These are phyloP conservation scores for Aquatica leii DNA, from an alignment of 2,888 invertebrate genomes.

Conservation along the genomic window DNA sequence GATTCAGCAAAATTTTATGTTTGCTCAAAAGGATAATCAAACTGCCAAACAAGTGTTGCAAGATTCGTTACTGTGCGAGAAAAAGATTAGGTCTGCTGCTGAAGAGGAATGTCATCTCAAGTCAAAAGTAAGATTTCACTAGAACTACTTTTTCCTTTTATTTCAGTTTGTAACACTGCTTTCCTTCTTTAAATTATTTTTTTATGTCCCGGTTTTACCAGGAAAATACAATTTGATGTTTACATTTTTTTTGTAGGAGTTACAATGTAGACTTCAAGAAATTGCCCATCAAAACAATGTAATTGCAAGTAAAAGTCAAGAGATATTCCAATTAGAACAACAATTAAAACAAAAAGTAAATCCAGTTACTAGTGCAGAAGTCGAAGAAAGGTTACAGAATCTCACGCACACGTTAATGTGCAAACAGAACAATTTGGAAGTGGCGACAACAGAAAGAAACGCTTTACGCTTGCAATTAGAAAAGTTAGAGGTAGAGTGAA, in stretches of 20 bases:
- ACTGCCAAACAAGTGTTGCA: constrained; percentile 56
- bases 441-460: constrained; percentile 84
- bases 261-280: constrained; percentile 62
- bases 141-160: constrained; percentile 2
- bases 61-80: constrained; percentile 58
- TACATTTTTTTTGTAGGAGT: constrained; percentile 48
- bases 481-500: constrained; percentile 70
- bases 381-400: constrained; percentile 63
- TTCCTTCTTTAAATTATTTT: no score
- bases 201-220: no score
- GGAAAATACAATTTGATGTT: neutral
- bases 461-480: constrained; percentile 85
- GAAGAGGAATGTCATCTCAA: constrained; percentile 60
- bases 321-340: constrained; percentile 57
- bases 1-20: constrained; percentile 56
- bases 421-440: constrained; percentile 86
- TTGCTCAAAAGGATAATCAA: constrained; percentile 58
- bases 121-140: constrained; percentile 47
- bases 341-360: constrained; percentile 56
- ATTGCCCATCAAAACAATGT: constrained; percentile 57
- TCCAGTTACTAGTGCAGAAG: constrained; percentile 63
- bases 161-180: no score
- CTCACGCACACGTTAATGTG: constrained; percentile 85
- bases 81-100: constrained; percentile 57
- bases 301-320: constrained; percentile 56